Evolutionary conservation across 2,113 vertebrate genomes (phyloP).

Genomic region (Grus americana): DNA sequence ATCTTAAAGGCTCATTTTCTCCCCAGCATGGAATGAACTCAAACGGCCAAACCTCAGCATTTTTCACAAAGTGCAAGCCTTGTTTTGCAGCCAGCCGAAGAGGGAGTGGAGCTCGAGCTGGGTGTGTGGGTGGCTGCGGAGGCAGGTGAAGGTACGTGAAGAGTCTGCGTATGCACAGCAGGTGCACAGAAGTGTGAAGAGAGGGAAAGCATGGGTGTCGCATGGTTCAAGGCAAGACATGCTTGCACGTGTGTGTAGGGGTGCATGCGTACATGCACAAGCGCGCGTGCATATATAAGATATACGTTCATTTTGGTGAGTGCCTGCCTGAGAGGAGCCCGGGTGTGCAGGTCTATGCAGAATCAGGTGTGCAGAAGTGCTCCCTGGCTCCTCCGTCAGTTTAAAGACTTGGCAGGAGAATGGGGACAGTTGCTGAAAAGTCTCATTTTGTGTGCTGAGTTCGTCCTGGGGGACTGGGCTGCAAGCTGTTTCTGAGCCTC

Average conservation of each 20-base stretch:
- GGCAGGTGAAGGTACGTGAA: background rate
- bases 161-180: background rate
- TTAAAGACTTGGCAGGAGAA: background rate
- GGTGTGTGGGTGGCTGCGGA: background rate
- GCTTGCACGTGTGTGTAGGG: background rate
- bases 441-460: background rate
- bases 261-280: background rate
- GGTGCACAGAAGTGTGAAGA: slow-evolving; percentile 5
- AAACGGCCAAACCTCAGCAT: slow-evolving; percentile 18
- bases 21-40: background rate
- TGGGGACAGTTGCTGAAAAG: slow-evolving; percentile 12
- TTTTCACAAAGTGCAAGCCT: background rate
- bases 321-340: background rate
- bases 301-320: background rate
- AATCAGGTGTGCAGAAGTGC: background rate
- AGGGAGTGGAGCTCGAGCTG: background rate
- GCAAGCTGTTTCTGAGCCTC: background rate
- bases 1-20: background rate
- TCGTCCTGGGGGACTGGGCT: background rate
- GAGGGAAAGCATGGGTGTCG: background rate
- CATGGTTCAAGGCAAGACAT: fast-evolving
- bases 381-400: background rate
- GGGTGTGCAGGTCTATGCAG: background rate
- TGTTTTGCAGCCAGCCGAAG: background rate
- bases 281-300: background rate